Evolutionary conservation across 2,113 vertebrate genomes (phyloP), one percentile per base, ranked within the genome.

Genomic region (Urocynchramus pylzowi): DNA sequence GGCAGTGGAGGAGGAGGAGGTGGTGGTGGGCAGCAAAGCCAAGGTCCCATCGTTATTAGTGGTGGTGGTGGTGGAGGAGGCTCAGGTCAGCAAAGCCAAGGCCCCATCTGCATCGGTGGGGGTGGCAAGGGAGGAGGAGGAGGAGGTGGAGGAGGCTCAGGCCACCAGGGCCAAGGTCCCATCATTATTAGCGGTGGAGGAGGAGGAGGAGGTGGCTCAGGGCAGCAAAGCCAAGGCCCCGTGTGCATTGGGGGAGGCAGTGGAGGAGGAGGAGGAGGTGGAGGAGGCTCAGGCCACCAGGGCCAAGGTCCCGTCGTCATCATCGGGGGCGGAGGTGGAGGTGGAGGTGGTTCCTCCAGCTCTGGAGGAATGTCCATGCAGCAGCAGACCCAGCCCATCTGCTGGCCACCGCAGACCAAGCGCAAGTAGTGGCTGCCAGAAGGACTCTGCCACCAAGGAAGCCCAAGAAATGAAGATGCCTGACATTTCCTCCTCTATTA

Each of bases 301-400:
- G 16, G 95, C 3, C 95, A 95, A 33, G 94, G 89, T 1, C 18
- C 87, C 9, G 30, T 95, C 0, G 6, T 65, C 30, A 68, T 91
- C 37, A 70, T 28, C 6, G 52, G 67, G 0, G 84, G 88, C 0
- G 65, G 79, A 6, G 74, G 89, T 1, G 81, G 67, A 0, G 5
- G 91, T 3, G 92, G 96, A 33, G 81, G 89, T 2, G 70, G 90
- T 12, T 97, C 96, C 5, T 93, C 79, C 21, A 19, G 87, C 65
- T 94, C 87, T 9, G 92, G 92, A 16, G 74, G 75, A 10, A 13
- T n/a, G 50, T 41, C 76, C 74, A 92, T 93, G n/a, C 68, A 92
- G 41, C 96, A 97, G 84, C 71, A 95, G 69, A 96, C 76, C 76
- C 93, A 95, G 60, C 54, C 76, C 27, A 67, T 95, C 80, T 16